Base-by-base conservation (phyloP, 2,888 invertebrate genomes). In the Scaptomyza flava region DNA sequence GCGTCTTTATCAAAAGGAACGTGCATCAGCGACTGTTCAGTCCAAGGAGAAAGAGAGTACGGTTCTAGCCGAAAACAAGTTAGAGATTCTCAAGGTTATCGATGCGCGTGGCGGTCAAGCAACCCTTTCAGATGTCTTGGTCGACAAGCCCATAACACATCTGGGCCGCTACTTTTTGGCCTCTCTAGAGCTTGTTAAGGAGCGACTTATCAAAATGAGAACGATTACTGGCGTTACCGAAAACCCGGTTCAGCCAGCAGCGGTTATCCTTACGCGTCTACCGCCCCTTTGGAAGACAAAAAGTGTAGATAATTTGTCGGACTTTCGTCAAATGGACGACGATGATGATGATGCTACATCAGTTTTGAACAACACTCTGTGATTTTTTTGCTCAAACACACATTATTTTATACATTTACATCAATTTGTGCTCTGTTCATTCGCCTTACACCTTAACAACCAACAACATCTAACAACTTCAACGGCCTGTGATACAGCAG, bases 101-200 rank as follows among this genome's bases (percentile, higher is more conserved):
- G 9, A 11, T 1, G 1, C 2, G 2, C 0, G 5, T 1, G 41
- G 17, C 30, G 41, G 17, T 7, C 5, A 11, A 8, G 52, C 41
- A 8, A n/a, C 30, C 1, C 17, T 41, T 2, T 8, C 7, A 3
- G 8, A 41, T 52, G 12, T 30, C 27, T 6, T 17, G 30, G 9
- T 0, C 2, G 1, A 6, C 9, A 12, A 20, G n/a, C 41, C 41
- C 2, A 0, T 2, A 11, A 1, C 1, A 0, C 0, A 30, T 14
- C 0, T 17, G 14, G 30, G 30, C 12, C 17, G 11, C 6, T 17
- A 17, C 6, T n/a, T n/a, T 6, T 0, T 31, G n/a, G 42, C 20
- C 20, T 0, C 0, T 1, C 9, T 31, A 1, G 0, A 0, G 2
- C 31, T 42, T 0, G 42, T 9, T 6, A 6, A 42, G 30, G 6